phyloP scores from a whole-genome alignment of 2,113 vertebrate species.

The Carollia perspicillata region DNA sequence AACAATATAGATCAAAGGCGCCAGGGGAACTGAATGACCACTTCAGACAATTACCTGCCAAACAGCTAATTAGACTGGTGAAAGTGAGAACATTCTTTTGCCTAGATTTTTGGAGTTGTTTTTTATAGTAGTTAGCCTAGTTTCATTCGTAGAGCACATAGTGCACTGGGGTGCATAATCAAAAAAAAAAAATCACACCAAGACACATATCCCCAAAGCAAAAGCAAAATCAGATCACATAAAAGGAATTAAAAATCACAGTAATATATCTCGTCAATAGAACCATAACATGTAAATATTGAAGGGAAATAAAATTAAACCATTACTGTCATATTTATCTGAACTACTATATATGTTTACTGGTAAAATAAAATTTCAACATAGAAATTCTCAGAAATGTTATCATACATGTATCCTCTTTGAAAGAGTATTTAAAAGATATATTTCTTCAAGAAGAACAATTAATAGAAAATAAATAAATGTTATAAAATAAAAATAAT shows the following conservation, averaged over 20 bases:
- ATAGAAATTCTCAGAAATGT: background rate
- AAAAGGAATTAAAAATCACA: background rate
- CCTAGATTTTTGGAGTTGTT: background rate
- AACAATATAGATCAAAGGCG: background rate
- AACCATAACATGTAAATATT: background rate
- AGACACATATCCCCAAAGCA: background rate
- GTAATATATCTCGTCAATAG: background rate
- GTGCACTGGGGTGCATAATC: background rate
- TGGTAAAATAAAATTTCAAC: background rate
- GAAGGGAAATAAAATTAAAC: background rate
- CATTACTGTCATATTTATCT: background rate
- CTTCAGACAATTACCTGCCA: background rate
- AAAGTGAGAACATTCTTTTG: background rate
- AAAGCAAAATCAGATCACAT: background rate
- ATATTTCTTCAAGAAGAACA: background rate
- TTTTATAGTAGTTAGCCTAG: background rate
- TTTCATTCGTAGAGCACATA: background rate
- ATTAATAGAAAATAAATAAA: background rate
- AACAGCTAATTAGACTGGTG: background rate
- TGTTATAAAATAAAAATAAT: background rate
- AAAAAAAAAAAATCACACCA: background rate
- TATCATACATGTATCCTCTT: background rate
- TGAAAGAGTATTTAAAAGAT: background rate
- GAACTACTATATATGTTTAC: background rate
- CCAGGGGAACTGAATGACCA: background rate